Conservation (phyloP, 1,140 invertebrate genomes). For the Drosophila arizonae region DNA sequence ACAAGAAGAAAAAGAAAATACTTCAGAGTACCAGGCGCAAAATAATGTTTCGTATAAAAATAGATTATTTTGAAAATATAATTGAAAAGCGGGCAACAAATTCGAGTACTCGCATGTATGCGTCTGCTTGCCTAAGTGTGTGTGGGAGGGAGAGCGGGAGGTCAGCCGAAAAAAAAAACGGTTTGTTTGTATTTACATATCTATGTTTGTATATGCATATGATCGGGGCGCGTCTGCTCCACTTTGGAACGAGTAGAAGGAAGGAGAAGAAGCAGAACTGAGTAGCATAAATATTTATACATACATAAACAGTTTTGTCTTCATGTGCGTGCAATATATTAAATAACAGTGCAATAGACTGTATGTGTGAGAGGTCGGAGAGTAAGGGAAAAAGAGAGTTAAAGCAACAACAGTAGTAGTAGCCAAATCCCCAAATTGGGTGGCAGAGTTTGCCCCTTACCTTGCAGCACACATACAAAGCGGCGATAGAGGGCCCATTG, state of each 20-base stretch:
- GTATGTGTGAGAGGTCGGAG: slow-evolving; percentile 1
- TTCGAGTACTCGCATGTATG: slow-evolving; percentile 25
- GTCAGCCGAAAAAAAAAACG: slow-evolving; percentile 26
- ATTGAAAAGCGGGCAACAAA: slow-evolving; percentile 53
- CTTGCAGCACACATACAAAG: slow-evolving; percentile 36
- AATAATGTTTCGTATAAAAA: slow-evolving; percentile 54
- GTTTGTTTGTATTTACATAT: slow-evolving; percentile 24
- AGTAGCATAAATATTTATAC: slow-evolving; percentile 22
- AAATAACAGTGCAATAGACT: slow-evolving; percentile 47
- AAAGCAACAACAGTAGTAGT: slow-evolving; percentile 24
- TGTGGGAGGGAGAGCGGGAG: slow-evolving; percentile 22
- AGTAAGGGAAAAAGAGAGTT: not conserved
- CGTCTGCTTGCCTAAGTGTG: not conserved
- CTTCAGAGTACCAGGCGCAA: slow-evolving; percentile 38
- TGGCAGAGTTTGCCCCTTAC: slow-evolving; percentile 41
- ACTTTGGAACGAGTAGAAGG: slow-evolving; percentile 33
- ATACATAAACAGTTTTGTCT: slow-evolving; percentile 1
- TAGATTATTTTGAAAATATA: slow-evolving; percentile 59
- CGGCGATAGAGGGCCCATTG: slow-evolving; percentile 36
- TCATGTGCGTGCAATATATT: slow-evolving; percentile 30
- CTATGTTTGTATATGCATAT: not conserved
- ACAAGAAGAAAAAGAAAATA: slow-evolving; percentile 17
- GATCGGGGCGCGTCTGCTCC: slow-evolving; percentile 40
- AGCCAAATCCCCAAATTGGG: slow-evolving; percentile 14
- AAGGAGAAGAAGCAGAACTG: slow-evolving; percentile 4